Evolutionary conservation across 37 sponge, comb jelly and placozoan genomes (phyloP).

Genomic region (Eunapius fragilis): DNA sequence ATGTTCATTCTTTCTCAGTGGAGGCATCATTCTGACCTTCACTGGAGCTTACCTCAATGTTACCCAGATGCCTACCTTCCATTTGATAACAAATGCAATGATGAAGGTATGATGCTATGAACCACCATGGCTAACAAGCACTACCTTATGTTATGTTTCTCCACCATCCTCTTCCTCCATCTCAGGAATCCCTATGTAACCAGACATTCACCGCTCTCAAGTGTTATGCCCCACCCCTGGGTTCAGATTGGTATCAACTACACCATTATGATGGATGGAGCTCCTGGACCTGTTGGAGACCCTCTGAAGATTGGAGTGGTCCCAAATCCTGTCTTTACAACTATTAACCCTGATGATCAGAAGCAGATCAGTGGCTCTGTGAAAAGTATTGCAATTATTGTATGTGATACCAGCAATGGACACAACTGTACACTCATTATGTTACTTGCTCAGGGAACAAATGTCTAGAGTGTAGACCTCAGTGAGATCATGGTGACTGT

Average conservation of each 20-base stretch:
- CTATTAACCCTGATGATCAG: neutral
- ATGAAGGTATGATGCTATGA: too few relatives aligned
- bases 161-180: neutral
- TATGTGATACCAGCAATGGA: too few relatives aligned
- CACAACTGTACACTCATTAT: neutral
- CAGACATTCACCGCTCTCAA: constrained; percentile 8
- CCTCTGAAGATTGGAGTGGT: neutral
- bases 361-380: neutral
- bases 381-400: neutral
- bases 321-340: neutral
- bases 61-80: constrained; percentile 29
- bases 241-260: constrained; percentile 5
- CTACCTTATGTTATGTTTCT: neutral
- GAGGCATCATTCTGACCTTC: constrained; percentile 50
- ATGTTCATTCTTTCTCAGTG: constrained; percentile 30
- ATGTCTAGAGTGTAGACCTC: neutral
- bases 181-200: neutral
- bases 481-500: neutral
- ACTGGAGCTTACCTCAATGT: constrained; percentile 49
- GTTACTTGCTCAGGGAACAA: neutral
- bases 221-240: constrained; percentile 7
- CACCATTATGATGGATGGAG: constrained; percentile 18
- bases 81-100: constrained; percentile 1
- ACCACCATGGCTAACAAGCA: neutral
- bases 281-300: constrained; percentile 15